These are phyloP conservation scores for Tipula confusa DNA, from an alignment of 2,888 invertebrate species.

Conservation along the genomic window DNA sequence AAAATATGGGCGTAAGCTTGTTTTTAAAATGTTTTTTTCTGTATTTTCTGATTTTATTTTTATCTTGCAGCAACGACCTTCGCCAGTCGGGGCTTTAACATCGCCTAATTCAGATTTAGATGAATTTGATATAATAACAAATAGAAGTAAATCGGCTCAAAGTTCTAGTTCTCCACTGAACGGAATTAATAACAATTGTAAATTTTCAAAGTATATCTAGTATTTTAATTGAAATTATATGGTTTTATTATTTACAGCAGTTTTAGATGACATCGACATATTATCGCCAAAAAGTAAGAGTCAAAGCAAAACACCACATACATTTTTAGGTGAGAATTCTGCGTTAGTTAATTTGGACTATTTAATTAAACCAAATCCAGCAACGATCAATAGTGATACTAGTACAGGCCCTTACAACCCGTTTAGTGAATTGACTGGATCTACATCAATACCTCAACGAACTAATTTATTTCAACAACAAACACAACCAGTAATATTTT, in stretches of 20 bases:
- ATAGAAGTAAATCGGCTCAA: constrained; percentile 57
- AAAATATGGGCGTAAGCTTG: background rate
- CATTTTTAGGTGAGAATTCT: constrained; percentile 96
- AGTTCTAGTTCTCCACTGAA: constrained; percentile 40
- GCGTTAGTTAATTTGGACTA: constrained; percentile 96
- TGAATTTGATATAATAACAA: constrained; percentile 82
- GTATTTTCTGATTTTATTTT: background rate
- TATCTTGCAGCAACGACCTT: constrained; percentile 37
- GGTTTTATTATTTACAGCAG: constrained; percentile 39
- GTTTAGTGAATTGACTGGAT: constrained; percentile 44
- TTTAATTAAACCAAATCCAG: constrained; percentile 64
- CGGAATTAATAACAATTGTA: constrained; percentile 48
- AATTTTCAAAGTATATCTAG: background rate
- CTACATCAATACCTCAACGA: constrained; percentile 44
- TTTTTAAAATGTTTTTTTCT: constrained; percentile 31
- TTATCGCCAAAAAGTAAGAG: constrained; percentile 43
- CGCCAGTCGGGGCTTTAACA: constrained; percentile 39
- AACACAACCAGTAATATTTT: constrained; percentile 46
- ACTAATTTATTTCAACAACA: constrained; percentile 59
- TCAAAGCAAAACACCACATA: constrained; percentile 78
- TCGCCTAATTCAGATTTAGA: constrained; percentile 67
- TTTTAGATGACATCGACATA: constrained; percentile 50
- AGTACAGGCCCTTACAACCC: constrained; percentile 48
- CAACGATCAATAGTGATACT: constrained; percentile 36
- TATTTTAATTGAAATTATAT: background rate